Evolutionary conservation across 2,797 vertebrate genomes (phyloP).

Genomic region (Sus cebifrons): DNA sequence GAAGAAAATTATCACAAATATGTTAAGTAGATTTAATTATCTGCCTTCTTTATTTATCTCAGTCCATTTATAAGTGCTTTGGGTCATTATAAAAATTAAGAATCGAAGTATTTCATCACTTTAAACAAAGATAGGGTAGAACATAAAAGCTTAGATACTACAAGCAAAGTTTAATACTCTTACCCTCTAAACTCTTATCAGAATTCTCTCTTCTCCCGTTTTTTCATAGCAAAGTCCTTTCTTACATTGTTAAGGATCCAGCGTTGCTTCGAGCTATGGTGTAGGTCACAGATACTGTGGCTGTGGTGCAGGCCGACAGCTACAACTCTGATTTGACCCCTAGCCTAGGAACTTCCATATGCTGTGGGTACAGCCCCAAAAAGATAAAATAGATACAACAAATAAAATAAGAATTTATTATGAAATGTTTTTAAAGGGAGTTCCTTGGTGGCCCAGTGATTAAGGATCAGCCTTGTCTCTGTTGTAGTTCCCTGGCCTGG

Average conservation of each 20-base stretch:
- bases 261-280: too few relatives aligned
- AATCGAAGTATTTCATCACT: conserved; percentile 66
- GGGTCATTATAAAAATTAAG: conserved; percentile 57
- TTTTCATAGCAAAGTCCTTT: conserved; percentile 51
- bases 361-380: too few relatives aligned
- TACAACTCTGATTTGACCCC: too few relatives aligned
- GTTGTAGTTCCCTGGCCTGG: too few relatives aligned
- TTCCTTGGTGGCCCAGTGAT: too few relatives aligned
- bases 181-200: conserved; percentile 51
- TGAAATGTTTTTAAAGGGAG: conserved; percentile 41
- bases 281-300: too few relatives aligned
- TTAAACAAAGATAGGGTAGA: background rate
- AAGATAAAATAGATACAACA: too few relatives aligned
- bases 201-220: background rate
- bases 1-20: background rate
- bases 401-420: background rate
- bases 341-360: too few relatives aligned
- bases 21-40: conserved; percentile 55
- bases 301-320: too few relatives aligned
- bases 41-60: conserved; percentile 21
- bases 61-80: conserved; percentile 31
- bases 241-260: background rate
- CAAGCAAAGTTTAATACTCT: conserved; percentile 29
- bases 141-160: conserved; percentile 50
- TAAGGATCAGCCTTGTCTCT: too few relatives aligned